phyloP scores from a whole-genome alignment of 2,113 vertebrate genomes.

The Calonectris borealis region DNA sequence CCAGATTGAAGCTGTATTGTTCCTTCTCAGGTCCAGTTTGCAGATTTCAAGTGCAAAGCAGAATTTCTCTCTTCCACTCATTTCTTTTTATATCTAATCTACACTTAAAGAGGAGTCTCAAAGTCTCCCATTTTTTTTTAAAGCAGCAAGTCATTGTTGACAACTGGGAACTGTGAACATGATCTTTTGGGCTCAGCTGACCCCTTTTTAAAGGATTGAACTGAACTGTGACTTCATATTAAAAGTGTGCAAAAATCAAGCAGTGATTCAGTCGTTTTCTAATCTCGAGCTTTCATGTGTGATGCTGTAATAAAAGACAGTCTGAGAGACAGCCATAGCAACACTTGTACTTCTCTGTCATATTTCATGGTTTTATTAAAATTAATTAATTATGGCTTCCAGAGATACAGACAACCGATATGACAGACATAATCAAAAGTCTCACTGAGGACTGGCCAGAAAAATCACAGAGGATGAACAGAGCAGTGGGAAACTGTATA shows the following conservation, averaged over 20 bases:
- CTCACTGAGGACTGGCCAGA: neutral
- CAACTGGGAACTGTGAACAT: neutral
- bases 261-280: neutral
- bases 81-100: constrained; percentile 34
- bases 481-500: neutral
- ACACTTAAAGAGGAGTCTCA: neutral
- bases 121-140: neutral
- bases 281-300: neutral
- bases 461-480: neutral
- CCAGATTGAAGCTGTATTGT: neutral
- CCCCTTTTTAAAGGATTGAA: neutral
- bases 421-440: neutral
- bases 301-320: neutral
- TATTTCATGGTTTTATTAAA: neutral
- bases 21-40: neutral
- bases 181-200: neutral
- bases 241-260: neutral
- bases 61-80: neutral
- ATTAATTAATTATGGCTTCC: neutral
- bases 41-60: neutral
- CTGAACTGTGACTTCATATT: neutral
- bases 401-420: neutral
- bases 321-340: neutral
- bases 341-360: neutral
- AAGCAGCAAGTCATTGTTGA: neutral